phyloP scores from a whole-genome alignment of 1,140 invertebrate species.

The Drosophila aff. region DNA sequence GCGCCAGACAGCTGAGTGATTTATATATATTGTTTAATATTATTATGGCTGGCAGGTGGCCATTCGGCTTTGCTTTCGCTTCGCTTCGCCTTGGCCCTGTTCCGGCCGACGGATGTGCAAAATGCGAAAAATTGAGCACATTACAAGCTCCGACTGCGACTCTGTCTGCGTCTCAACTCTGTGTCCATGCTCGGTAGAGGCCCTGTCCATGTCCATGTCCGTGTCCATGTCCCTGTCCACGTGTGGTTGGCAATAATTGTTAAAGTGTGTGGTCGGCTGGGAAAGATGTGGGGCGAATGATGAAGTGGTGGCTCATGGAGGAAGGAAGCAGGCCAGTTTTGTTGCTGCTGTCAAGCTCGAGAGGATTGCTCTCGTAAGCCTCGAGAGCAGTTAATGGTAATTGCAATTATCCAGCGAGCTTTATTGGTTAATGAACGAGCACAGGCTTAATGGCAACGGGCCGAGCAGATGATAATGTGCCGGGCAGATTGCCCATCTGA shows the following conservation, averaged over 20 bases:
- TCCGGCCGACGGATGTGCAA: constrained; percentile 70
- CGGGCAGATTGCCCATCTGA: constrained; percentile 18
- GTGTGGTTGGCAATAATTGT: constrained; percentile 79
- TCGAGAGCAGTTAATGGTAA: constrained; percentile 44
- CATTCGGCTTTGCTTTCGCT: constrained; percentile 28
- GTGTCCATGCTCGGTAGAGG: constrained; percentile 2
- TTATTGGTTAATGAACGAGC: constrained; percentile 48
- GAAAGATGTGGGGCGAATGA: constrained; percentile 48
- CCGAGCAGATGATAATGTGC: constrained; percentile 14
- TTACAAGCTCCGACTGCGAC: constrained; percentile 52
- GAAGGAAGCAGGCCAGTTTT: constrained; percentile 22
- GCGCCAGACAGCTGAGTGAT: constrained; percentile 77
- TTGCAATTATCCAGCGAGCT: constrained; percentile 38
- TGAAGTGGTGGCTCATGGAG: constrained; percentile 46
- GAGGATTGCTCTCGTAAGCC: constrained; percentile 32
- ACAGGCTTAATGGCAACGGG: constrained; percentile 18
- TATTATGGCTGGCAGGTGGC: constrained; percentile 78
- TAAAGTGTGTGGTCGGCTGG: constrained; percentile 63
- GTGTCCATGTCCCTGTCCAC: constrained; percentile 52
- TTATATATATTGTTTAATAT: constrained; percentile 83
- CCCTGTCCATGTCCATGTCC: constrained; percentile 10
- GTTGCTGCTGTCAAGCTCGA: constrained; percentile 35
- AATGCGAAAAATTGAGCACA: constrained; percentile 81
- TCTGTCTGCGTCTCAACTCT: constrained; percentile 4
- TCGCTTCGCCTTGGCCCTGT: constrained; percentile 31